A percentile compares a stretch with the other conserved stretches of the same genome.
These are phyloP conservation scores for Catocala nupta DNA, from an alignment of 2,888 invertebrate genomes.

Conservation along the genomic window DNA sequence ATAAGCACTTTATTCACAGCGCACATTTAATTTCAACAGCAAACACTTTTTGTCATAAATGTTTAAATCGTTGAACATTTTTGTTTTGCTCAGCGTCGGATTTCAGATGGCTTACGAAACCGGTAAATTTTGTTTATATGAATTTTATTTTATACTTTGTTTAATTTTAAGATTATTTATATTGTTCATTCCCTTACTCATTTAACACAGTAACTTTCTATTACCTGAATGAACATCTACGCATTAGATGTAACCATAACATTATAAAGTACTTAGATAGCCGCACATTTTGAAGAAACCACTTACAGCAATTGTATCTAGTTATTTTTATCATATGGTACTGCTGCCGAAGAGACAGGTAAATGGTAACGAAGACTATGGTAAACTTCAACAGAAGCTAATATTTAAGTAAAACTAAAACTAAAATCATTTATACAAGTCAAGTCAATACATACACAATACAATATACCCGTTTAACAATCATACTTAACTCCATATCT, in stretches of 20 bases:
- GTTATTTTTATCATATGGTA: constrained; percentile 30
- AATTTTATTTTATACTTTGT: constrained; percentile 13
- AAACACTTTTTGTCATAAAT: constrained; percentile 45
- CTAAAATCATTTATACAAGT: background rate
- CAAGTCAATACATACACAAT: no score
- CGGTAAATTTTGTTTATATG: constrained; percentile 69
- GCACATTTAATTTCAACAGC: constrained; percentile 51
- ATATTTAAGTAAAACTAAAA: background rate
- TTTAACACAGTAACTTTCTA: background rate
- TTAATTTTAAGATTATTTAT: background rate
- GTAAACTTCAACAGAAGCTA: background rate
- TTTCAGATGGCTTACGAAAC: constrained; percentile 81
- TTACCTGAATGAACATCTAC: no score
- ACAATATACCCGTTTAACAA: no score
- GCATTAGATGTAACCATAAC: no score
- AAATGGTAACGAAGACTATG: constrained; percentile 16
- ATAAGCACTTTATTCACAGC: constrained; percentile 43
- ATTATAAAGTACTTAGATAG: no score
- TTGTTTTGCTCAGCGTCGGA: constrained; percentile 83
- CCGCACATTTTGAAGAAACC: background rate
- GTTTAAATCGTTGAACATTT: constrained; percentile 60
- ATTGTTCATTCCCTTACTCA: constrained; percentile 2
- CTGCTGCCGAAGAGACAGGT: constrained; percentile 47
- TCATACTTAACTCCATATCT: no score
- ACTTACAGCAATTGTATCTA: constrained; percentile 20